Evolutionary conservation across 2,888 invertebrate species (phyloP), one percentile per base, ranked within the genome.

Genomic region (Brenthis ino): DNA sequence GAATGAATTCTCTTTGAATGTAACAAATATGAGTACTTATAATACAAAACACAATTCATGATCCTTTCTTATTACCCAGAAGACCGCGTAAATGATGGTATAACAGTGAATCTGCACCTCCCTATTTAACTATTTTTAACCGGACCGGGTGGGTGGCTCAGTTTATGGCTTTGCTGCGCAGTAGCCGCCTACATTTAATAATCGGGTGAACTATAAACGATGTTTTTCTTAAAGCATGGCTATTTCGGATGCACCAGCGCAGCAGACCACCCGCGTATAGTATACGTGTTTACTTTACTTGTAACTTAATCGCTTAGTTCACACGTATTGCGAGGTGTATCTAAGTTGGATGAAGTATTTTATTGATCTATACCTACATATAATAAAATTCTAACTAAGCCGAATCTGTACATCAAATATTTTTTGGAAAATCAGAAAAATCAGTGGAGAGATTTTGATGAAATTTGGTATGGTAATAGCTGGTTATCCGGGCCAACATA

Each of bases 181-280:
- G 88, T 89, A 91, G 92, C 90, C 85, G 87, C 81, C 85, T 86
- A 84, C 84, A 83, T 90, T 86, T 89, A 88, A 90, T 89, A 91
- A 88, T 87, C 88, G 77, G 80, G 76, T 75, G 76, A 80, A 77
- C 84, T 85, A 85, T 89, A 88, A 89, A 91, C 89, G 86, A 89
- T 89, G 91, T 91, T 92, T 91, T 91, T 89, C 89, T 88, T 90
- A 85, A 84, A 84, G 83, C 85, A 80, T 77, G 80, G 85, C 84
- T 91, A 92, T 92, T 92, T 91, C 76, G 80, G 89, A 82, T 84
- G 85, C 84, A 78, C 72, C 70, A 64, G 71, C 67, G 70, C 65
- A 54, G 28, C 73, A 70, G 91, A 91, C 92, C 91, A 91, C 91
- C 91, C 89, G 84, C 80, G 81, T 76, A 77, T 58, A 54, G 43